Conservation (phyloP, 2,113 vertebrate genomes). For the Coreoperca whiteheadi region DNA sequence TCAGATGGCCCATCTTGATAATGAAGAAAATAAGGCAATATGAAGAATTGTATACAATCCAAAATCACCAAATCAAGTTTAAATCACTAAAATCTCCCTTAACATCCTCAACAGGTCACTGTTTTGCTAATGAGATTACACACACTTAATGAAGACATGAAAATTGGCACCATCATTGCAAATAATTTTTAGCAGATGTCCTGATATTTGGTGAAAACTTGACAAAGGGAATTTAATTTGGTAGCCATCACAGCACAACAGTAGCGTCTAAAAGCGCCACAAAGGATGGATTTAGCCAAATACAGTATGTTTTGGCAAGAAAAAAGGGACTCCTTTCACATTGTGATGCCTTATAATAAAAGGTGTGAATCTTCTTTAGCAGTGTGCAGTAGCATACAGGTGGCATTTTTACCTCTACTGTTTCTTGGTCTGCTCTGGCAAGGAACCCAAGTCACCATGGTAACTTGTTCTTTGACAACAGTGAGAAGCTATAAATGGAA, state of each 20-base stretch:
- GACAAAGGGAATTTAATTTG: slow-evolving; percentile 59
- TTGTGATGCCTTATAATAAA: slow-evolving; percentile 52
- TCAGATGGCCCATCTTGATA: slow-evolving; percentile 2
- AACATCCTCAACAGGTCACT: neutral
- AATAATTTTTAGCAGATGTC: slow-evolving; percentile 30
- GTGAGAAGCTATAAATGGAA: slow-evolving; percentile 47
- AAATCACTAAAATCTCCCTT: neutral
- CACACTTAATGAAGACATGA: slow-evolving; percentile 9
- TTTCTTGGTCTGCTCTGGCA: slow-evolving; percentile 27
- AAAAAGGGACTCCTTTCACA: neutral
- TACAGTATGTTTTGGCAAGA: slow-evolving; percentile 17
- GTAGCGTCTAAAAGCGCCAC: slow-evolving; percentile 26
- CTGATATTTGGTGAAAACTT: slow-evolving; percentile 35
- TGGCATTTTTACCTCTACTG: slow-evolving; percentile 17
- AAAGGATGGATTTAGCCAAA: slow-evolving; percentile 22
- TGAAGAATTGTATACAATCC: slow-evolving; percentile 22
- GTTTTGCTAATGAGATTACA: slow-evolving; percentile 40
- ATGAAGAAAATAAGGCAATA: slow-evolving; percentile 30
- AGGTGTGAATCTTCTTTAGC: slow-evolving; percentile 43
- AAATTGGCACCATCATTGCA: slow-evolving; percentile 7
- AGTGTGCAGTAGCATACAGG: slow-evolving; percentile 14
- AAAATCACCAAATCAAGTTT: slow-evolving; percentile 10
- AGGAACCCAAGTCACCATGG: slow-evolving; percentile 19
- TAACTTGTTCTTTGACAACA: slow-evolving; percentile 4
- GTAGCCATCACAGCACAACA: slow-evolving; percentile 40